Percentiles rank a stretch among this genome's conserved stretches.
Conservation (phyloP, 2,113 vertebrate species). For the Brienomyrus longianalis region DNA sequence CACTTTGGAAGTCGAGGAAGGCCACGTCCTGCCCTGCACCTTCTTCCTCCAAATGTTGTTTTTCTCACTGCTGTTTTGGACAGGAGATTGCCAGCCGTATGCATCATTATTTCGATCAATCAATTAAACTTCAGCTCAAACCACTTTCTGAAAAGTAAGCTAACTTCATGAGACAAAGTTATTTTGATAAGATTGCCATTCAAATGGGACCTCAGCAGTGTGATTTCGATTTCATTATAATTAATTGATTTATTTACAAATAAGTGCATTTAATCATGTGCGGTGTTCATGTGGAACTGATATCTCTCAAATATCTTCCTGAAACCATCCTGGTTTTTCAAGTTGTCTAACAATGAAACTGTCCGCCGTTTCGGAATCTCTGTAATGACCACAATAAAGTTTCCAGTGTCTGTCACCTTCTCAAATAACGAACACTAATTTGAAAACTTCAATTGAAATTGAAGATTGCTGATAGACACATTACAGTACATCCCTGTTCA, state of each 20-base stretch:
- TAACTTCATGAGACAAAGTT: neutral
- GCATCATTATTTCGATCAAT: neutral
- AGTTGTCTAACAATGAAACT: neutral
- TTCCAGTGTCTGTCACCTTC: neutral
- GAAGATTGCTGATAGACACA: too few relatives aligned
- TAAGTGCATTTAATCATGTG: neutral
- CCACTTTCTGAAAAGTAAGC: neutral
- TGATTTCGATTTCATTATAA: neutral
- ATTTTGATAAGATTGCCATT: neutral
- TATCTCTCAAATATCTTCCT: neutral
- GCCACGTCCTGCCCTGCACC: neutral
- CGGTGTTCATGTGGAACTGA: neutral
- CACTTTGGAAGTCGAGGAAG: neutral
- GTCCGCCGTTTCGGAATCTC: neutral
- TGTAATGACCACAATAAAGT: neutral
- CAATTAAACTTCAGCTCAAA: neutral
- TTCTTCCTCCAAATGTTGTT: neutral
- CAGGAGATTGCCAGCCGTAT: neutral
- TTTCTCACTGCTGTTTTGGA: neutral
- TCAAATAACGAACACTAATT: neutral
- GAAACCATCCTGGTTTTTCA: neutral
- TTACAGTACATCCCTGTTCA: too few relatives aligned
- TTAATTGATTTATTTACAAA: neutral
- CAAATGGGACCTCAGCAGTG: neutral
- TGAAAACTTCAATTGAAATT: neutral